Percentiles rank a stretch among this genome's conserved stretches.
These are phyloP conservation scores for Falco cherrug DNA, from an alignment of 2,797 vertebrate genomes.

Conservation along the genomic window DNA sequence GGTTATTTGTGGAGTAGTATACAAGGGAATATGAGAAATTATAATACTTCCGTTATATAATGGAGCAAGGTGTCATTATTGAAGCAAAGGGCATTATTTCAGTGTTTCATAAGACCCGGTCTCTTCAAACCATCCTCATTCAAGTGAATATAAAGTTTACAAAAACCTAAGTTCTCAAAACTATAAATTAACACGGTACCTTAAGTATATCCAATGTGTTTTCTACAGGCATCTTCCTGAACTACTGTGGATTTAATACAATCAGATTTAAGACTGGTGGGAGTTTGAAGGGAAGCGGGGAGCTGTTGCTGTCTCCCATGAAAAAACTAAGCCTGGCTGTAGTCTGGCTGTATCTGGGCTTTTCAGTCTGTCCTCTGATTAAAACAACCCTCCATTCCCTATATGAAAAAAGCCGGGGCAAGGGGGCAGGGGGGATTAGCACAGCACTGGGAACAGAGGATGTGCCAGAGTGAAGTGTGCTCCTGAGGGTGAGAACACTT, in stretches of 20 bases:
- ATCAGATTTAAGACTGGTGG: background rate
- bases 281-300: background rate
- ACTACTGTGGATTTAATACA: background rate
- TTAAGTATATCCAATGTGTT: background rate
- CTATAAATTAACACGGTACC: background rate
- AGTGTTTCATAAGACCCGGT: background rate
- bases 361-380: background rate
- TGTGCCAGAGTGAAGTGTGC: background rate
- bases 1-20: background rate
- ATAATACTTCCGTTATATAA: background rate
- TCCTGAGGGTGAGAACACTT: background rate
- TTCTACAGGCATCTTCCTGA: background rate
- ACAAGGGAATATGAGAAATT: background rate
- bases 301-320: background rate
- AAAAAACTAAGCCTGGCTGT: background rate
- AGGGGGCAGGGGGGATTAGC: background rate
- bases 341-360: background rate
- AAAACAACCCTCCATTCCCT: background rate
- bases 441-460: background rate
- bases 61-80: background rate
- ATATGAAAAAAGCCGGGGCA: background rate
- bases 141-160: background rate
- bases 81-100: background rate
- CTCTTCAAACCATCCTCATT: background rate
- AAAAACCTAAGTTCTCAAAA: background rate